These are phyloP conservation scores for Chiloscyllium plagiosum DNA, from an alignment of 2,113 vertebrate genomes.

Conservation along the genomic window DNA sequence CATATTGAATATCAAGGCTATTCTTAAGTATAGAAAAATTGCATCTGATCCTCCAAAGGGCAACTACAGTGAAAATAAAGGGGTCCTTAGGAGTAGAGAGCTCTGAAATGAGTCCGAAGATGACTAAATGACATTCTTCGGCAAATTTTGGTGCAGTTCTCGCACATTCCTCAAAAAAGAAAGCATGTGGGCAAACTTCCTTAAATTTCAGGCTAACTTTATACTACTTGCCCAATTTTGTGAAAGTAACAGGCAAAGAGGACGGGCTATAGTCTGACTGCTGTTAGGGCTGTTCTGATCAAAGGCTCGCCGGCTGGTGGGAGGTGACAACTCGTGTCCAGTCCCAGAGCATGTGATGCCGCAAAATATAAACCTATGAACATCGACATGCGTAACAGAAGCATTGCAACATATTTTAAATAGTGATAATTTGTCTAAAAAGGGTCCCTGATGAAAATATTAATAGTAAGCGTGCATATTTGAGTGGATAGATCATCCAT, in stretches of 20 bases:
- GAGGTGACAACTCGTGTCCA: not conserved
- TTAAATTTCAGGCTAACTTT: not conserved
- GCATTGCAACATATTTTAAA: not conserved
- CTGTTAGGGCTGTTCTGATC: not conserved
- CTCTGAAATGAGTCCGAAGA: not conserved
- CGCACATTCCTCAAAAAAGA: not conserved
- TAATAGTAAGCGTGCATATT: conserved; percentile 14
- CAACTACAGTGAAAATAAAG: not conserved
- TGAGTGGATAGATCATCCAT: conserved; percentile 22
- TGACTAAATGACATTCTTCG: not conserved
- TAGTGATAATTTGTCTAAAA: conserved; percentile 7
- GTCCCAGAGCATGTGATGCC: not conserved
- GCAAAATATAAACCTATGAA: not conserved
- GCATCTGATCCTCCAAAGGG: not conserved
- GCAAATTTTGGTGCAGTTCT: not conserved
- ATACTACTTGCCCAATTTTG: not conserved
- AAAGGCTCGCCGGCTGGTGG: not conserved
- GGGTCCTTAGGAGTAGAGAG: not conserved
- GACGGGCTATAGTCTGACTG: not conserved
- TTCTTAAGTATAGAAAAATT: not conserved
- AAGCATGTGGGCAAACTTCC: not conserved
- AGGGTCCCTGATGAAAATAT: not conserved
- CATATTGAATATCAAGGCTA: not conserved
- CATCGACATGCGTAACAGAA: not conserved
- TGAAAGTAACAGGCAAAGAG: no score